phyloP scores from a whole-genome alignment of 2,113 vertebrate genomes.

The Oceanites oceanicus region DNA sequence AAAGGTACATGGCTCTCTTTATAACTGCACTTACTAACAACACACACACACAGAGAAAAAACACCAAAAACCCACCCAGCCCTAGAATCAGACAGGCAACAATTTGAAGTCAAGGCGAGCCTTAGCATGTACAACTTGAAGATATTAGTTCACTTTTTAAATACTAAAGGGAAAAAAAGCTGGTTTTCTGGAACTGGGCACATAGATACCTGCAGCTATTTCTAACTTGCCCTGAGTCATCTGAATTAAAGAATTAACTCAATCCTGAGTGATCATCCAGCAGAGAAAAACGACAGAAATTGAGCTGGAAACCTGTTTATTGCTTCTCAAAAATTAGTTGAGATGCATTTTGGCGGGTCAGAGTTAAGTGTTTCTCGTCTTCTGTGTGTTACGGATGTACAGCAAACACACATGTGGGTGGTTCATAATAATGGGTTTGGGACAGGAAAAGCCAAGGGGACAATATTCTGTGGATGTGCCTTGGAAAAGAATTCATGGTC shows the following conservation, averaged over 20 bases:
- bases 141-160: not conserved
- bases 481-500: not conserved
- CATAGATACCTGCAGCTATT: not conserved
- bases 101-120: not conserved
- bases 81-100: not conserved
- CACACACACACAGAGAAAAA: accelerated
- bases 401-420: not conserved
- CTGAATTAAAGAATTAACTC: not conserved
- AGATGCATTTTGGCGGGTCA: not conserved
- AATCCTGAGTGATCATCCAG: not conserved
- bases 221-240: not conserved
- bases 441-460: not conserved
- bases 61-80: not conserved
- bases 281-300: not conserved
- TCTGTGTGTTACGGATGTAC: not conserved
- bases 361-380: not conserved
- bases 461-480: not conserved
- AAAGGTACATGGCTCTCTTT: not conserved
- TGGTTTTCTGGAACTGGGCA: not conserved
- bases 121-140: not conserved
- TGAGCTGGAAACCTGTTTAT: not conserved
- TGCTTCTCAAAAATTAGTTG: not conserved
- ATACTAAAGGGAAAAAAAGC: not conserved
- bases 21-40: not conserved
- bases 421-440: not conserved